phyloP scores from a whole-genome alignment of 2,888 invertebrate genomes.

The Xanthia togata region DNA sequence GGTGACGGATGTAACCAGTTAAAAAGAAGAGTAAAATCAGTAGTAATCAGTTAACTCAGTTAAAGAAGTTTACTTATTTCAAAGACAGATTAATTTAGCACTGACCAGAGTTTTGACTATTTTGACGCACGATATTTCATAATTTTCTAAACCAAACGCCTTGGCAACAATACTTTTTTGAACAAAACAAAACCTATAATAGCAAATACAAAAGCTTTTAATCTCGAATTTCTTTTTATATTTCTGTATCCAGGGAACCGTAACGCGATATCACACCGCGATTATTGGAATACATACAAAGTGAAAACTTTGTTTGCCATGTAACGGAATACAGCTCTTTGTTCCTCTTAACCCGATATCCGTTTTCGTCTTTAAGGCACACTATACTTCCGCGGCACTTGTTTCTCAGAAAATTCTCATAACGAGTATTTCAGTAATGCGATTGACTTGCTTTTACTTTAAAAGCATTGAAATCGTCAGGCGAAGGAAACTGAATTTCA shows the following conservation, averaged over 20 bases:
- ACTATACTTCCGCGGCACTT: conserved; percentile 62
- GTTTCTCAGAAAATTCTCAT: conserved; percentile 65
- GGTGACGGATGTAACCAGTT: no score
- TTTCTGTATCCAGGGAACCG: conserved; percentile 18
- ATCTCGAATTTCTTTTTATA: conserved; percentile 36
- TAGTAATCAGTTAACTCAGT: no score
- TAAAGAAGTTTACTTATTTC: not conserved
- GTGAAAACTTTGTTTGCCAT: conserved; percentile 61
- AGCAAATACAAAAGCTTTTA: conserved; percentile 40
- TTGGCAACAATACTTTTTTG: not conserved
- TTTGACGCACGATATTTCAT: not conserved
- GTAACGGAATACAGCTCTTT: conserved; percentile 64
- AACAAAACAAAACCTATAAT: conserved; percentile 7
- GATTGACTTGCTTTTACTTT: conserved; percentile 67
- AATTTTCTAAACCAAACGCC: not conserved
- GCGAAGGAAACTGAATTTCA: conserved; percentile 56
- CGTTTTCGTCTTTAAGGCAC: conserved; percentile 67
- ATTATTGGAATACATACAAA: conserved; percentile 64
- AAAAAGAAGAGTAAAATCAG: no score
- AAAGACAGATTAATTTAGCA: not conserved
- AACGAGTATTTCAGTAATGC: conserved; percentile 62
- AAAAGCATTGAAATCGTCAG: conserved; percentile 62
- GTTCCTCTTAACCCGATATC: conserved; percentile 71
- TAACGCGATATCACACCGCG: conserved; percentile 49
- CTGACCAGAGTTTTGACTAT: not conserved